Evolutionary conservation across 2,797 vertebrate genomes (phyloP).

Genomic region (Gymnothorax reevesii): DNA sequence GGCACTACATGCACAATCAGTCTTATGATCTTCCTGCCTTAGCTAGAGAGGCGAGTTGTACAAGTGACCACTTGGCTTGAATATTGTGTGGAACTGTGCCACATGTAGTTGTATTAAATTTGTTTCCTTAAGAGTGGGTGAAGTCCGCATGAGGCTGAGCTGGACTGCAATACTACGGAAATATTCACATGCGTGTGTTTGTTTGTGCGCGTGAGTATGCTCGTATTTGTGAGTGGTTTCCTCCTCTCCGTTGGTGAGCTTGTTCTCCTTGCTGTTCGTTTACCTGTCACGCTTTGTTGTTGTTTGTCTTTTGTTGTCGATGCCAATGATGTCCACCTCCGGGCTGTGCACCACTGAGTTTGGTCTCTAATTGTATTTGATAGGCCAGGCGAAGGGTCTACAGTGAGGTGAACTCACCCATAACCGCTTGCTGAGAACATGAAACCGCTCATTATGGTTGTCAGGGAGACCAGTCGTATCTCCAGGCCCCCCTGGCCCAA

Average conservation of each 20-base stretch:
- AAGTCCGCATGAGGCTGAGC: not conserved
- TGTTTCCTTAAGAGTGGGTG: not conserved
- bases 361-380: constrained; percentile 42
- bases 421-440: constrained; percentile 49
- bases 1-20: too few relatives aligned
- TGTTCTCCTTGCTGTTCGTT: not conserved
- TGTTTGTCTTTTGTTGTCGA: constrained; percentile 22
- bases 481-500: constrained; percentile 41
- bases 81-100: not conserved
- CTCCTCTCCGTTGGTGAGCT: not conserved
- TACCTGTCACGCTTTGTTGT: constrained; percentile 32
- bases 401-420: constrained; percentile 34
- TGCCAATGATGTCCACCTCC: constrained; percentile 21
- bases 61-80: too few relatives aligned
- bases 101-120: not conserved
- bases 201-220: too few relatives aligned
- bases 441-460: constrained; percentile 32
- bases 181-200: not conserved
- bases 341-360: constrained; percentile 45
- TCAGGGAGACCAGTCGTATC: constrained; percentile 42
- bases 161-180: not conserved
- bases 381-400: constrained; percentile 47
- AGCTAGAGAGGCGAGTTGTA: too few relatives aligned
- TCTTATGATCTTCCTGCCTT: too few relatives aligned
- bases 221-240: not conserved